Evolutionary conservation across 2,888 invertebrate species (phyloP), one percentile per base, ranked within the genome.

Genomic region (Drosophila koepferae): DNA sequence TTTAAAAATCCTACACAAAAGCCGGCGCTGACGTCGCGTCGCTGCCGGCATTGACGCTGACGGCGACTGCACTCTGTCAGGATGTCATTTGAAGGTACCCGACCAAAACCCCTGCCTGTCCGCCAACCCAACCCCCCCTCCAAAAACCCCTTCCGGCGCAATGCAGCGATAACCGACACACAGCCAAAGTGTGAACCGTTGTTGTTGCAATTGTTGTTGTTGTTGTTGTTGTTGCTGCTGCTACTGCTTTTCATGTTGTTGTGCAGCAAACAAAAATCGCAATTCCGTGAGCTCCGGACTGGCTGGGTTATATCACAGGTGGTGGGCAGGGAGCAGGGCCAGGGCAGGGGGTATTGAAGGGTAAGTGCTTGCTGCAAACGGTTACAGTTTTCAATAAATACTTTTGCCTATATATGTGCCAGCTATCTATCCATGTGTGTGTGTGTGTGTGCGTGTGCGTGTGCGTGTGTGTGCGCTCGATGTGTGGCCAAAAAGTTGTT

Each of bases 341-440:
- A 48, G 9, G 36, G 40, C 5, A 20, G 12, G 23, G 51, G 48
- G 56, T n/a, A 23, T 59, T 23, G 61, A 64, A 46, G 65, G 69
- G 64, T 63, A 82, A 84, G 73, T 81, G 89, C 79, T 85, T 80
- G 80, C 86, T 75, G 83, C 89, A 74, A 89, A 88, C 85, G 90
- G 83, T 86, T 85, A 86, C 85, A 86, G 85, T 86, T 86, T 86
- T 86, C 85, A 86, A 86, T 86, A 86, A 86, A 86, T 86, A 86
- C 86, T 89, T 86, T 88, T 73, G 81, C 80, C 86, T 75, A 72
- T 73, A 16, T 46, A 20, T 70, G 63, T 31, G 28, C 49, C 23
- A 54, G 53, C 16, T 63, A 28, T 51, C 40, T 56, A 44, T 34
- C 31, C 60, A 28, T 34, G n/a, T 14, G 31, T 64, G 48, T 28